Conservation (phyloP, 1,140 invertebrate genomes). For the Chelonus insularis region DNA sequence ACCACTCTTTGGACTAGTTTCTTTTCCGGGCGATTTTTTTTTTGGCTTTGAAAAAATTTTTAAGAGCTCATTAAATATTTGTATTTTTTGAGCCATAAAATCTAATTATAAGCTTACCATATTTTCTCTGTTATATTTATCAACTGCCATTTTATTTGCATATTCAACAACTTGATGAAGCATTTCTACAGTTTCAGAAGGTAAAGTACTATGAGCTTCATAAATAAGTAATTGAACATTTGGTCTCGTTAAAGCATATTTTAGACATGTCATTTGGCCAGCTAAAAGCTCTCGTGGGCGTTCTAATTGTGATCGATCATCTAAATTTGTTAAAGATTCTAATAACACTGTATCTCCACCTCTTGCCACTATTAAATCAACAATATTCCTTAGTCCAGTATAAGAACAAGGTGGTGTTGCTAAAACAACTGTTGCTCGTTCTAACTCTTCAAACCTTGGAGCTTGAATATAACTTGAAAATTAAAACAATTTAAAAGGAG, state of each 20-base stretch:
- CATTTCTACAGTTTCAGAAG: slow-evolving; percentile 55
- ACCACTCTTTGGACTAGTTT: slow-evolving; percentile 14
- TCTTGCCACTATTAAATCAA: slow-evolving; percentile 65
- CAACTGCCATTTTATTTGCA: slow-evolving; percentile 51
- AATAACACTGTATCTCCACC: slow-evolving; percentile 45
- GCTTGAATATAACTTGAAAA: slow-evolving; percentile 43
- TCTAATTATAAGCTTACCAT: too few relatives aligned
- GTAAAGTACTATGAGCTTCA: slow-evolving; percentile 55
- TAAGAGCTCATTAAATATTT: slow-evolving; percentile 1
- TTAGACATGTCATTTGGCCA: slow-evolving; percentile 49
- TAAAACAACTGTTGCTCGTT: slow-evolving; percentile 72
- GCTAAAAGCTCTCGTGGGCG: slow-evolving; percentile 36
- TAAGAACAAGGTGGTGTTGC: slow-evolving; percentile 77
- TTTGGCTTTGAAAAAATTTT: slow-evolving; percentile 24
- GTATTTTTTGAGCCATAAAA: not conserved
- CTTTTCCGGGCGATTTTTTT: slow-evolving; percentile 24
- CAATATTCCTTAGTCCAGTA: slow-evolving; percentile 72
- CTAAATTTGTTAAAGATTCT: slow-evolving; percentile 41
- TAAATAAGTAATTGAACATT: slow-evolving; percentile 59
- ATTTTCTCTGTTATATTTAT: slow-evolving; percentile 50
- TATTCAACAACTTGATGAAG: slow-evolving; percentile 49
- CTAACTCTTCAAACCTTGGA: slow-evolving; percentile 53
- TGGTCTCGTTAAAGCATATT: slow-evolving; percentile 46
- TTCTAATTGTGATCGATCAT: slow-evolving; percentile 27
- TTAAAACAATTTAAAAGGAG: slow-evolving; percentile 1